These are phyloP conservation scores for Rousettus madagascariensis DNA, from an alignment of 2,797 vertebrate genomes.

Conservation along the genomic window DNA sequence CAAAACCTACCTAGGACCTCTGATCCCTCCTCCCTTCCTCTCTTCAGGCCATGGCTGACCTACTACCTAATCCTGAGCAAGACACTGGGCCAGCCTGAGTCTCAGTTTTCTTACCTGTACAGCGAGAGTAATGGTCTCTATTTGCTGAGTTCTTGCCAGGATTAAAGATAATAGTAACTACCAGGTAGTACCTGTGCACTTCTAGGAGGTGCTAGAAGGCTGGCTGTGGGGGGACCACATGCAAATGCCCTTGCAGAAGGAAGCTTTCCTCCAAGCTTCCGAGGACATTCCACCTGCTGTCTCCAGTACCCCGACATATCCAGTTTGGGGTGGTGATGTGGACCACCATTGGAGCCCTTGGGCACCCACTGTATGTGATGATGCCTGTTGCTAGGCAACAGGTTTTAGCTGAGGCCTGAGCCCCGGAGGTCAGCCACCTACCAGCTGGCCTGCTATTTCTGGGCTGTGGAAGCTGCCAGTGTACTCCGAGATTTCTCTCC, in stretches of 20 bases:
- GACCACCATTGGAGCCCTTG: not conserved
- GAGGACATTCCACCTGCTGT: no score
- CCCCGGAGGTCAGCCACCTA: conserved; percentile 8
- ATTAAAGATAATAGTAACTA: not conserved
- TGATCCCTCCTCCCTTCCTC: accelerated
- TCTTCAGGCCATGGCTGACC: not conserved
- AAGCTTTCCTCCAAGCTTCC: not conserved
- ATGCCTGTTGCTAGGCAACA: conserved; percentile 55
- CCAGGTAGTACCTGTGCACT: no score
- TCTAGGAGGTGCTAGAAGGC: not conserved
- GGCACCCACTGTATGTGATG: not conserved
- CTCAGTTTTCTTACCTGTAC: not conserved
- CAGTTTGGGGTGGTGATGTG: not conserved
- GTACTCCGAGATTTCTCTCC: conserved; percentile 1
- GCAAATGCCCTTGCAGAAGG: not conserved
- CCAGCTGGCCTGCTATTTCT: conserved; percentile 45
- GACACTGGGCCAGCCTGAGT: not conserved
- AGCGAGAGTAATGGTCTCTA: not conserved
- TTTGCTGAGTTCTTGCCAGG: not conserved
- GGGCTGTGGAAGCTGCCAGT: not conserved
- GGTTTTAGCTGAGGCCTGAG: not conserved
- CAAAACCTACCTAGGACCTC: not conserved
- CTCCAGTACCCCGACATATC: not conserved
- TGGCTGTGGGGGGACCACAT: not conserved
- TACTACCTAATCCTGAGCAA: not conserved